phyloP scores from a whole-genome alignment of 37 sponge, comb jelly and placozoan species.

The Diacarnus erythraeanus region DNA sequence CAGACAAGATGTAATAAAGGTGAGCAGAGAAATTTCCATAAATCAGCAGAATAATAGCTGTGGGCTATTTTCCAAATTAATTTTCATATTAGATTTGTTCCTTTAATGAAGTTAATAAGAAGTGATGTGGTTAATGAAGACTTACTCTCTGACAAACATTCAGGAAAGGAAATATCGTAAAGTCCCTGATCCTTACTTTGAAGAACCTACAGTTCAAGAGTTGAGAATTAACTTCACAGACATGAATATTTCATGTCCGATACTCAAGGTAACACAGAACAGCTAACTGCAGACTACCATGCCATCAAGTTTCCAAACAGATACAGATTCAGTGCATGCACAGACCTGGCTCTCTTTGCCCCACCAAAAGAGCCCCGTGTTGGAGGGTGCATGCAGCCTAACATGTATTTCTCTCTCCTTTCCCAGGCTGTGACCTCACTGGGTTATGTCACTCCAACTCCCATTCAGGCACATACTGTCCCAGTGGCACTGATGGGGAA shows the following conservation, averaged over 20 bases:
- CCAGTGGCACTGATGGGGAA: constrained; percentile 98
- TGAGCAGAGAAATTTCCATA: no score
- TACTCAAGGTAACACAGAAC: constrained; percentile 92
- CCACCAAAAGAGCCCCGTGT: no score
- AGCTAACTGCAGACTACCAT: no score
- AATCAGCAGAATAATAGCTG: no score
- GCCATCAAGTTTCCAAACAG: no score
- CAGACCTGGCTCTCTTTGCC: background rate
- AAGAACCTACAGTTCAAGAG: constrained; percentile 64
- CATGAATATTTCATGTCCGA: constrained; percentile 95
- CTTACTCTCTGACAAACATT: background rate
- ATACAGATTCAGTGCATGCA: background rate
- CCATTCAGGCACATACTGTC: constrained; percentile 90
- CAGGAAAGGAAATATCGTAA: constrained; percentile 14
- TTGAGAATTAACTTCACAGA: constrained; percentile 79
- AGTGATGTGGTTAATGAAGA: constrained; percentile 3
- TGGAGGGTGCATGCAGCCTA: no score
- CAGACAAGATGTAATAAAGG: no score
- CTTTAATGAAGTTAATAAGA: no score
- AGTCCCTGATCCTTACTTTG: constrained; percentile 58
- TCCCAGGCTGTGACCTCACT: constrained; percentile 79
- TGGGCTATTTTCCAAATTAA: no score
- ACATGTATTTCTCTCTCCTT: background rate
- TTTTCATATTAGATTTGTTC: no score
- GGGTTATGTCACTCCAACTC: constrained; percentile 93